Base-by-base conservation (phyloP, 1,140 invertebrate genomes). In the Panagrolaimus sp. region DNA sequence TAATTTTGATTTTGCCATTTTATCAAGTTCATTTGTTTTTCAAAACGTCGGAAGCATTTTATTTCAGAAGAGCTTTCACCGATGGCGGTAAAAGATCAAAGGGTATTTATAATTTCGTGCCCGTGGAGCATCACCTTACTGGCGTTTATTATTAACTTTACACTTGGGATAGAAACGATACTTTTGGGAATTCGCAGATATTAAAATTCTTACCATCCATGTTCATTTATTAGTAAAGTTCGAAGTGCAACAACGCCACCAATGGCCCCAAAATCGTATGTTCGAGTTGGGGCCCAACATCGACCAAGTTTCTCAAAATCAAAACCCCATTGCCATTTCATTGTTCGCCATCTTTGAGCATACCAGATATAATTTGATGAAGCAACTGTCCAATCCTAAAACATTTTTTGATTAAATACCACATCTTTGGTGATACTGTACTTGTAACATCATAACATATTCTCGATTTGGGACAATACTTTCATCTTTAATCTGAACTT, bases 261-360 rank as follows among this genome's bases (percentile, higher is more conserved):
- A 28, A 58, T 58, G 1, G 52, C 52, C 5, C 52, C 52, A 28
- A 58, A 58, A 21, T 58, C 52, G 17, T 58, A 58, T 12, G 52
- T 58, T 28, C 52, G 1, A 3, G 52, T 58, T 9, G 52, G 52
- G 2, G 52, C 52, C 52, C 52, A 58, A 28, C 52, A 58, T 21
- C 52, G 15, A 12, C 52, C 52, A 58, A 58, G 52, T 28, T 58
- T 58, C 5, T 58, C 52, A 12, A 58, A 21, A 21, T 58, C 52
- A 28, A 58, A 58, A 8, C 52, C 52, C 52, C 52, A 58, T 26
- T 58, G 52, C 52, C 52, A 58, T 58, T 58, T 58, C 52, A 58
- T 58, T 24, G 52, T 58, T 21, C 52, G 52, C 52, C 52, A 58
- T 58, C 52, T 12, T 24, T 58, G 52, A 1, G 52, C 52, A 28